A percentile compares a stretch with the other conserved stretches of the same genome.
Conservation (phyloP, 1,140 invertebrate species). For the Lepidostoma basale region DNA sequence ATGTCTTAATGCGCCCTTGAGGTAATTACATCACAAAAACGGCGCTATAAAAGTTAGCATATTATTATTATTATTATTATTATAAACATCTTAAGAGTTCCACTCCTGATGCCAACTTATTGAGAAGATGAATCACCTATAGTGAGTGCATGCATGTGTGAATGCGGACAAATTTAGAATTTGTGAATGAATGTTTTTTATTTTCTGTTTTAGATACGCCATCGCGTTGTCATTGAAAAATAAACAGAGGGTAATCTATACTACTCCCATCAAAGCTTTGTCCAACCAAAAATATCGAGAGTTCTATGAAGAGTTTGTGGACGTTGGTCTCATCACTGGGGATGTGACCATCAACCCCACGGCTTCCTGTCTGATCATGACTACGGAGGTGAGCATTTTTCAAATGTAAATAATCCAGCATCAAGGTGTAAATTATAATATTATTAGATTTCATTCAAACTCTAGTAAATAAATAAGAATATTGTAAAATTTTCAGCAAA, state of each 20-base stretch:
- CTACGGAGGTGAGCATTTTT: constrained; percentile 94
- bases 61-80: no score
- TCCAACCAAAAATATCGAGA: constrained; percentile 99
- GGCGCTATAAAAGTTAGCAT: no score
- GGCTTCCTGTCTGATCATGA: constrained; percentile 99
- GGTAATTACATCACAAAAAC: no score
- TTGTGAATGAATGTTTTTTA: not conserved
- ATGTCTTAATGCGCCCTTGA: no score
- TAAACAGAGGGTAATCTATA: constrained; percentile 94
- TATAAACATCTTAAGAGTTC: no score
- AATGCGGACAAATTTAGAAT: not conserved
- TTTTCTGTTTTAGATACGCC: constrained; percentile 66
- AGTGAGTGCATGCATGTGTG: not conserved
- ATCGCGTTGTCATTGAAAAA: constrained; percentile 73
- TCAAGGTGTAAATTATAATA: no score
- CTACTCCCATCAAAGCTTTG: constrained; percentile 98
- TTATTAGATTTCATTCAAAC: no score
- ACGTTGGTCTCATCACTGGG: constrained; percentile 97
- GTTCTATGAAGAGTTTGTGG: constrained; percentile 96
- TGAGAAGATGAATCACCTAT: not conserved
- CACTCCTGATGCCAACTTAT: constrained; percentile 11
- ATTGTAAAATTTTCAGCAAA: no score
- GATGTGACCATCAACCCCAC: constrained; percentile 99
- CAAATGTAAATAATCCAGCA: no score
- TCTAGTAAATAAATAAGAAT: no score